These are phyloP conservation scores for Nematostella vectensis DNA, from an alignment of 92 coral and sea anemone genomes.

Conservation along the genomic window DNA sequence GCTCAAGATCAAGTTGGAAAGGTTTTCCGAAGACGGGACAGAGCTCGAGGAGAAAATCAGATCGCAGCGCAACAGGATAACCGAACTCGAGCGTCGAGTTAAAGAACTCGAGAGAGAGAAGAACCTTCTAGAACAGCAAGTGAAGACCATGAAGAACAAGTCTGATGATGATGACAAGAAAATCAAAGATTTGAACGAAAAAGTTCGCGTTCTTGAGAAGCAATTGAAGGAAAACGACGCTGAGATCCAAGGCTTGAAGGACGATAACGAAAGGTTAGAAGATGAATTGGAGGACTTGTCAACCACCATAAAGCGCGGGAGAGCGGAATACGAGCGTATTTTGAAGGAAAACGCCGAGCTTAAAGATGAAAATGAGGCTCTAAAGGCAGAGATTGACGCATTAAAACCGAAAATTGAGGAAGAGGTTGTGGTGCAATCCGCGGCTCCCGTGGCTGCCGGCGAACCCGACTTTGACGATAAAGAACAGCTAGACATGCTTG, in stretches of 20 bases:
- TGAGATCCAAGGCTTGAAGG: conserved; percentile 39
- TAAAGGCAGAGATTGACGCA: conserved; percentile 15
- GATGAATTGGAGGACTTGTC: conserved; percentile 38
- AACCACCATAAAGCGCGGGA: conserved; percentile 45
- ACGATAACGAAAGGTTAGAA: conserved; percentile 35
- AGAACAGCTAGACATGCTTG: conserved; percentile 24
- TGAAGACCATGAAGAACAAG: conserved; percentile 43
- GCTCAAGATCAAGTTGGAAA: conserved; percentile 13
- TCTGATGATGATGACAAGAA: conserved; percentile 42
- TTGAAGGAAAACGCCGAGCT: conserved; percentile 16
- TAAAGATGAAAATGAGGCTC: conserved; percentile 15
- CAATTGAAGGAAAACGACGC: conserved; percentile 39
- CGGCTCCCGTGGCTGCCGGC: conserved; percentile 14
- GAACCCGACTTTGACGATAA: conserved; percentile 18
- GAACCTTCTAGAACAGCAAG: conserved; percentile 37
- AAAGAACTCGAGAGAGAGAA: conserved; percentile 50
- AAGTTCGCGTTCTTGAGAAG: conserved; percentile 31
- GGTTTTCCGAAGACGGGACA: conserved; percentile 20
- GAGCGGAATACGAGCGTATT: conserved; percentile 16
- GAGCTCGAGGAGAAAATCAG: conserved; percentile 31
- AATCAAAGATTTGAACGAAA: conserved; percentile 27
- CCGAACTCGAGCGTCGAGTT: conserved; percentile 64
- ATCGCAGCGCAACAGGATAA: conserved; percentile 40
- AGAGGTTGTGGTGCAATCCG: conserved; percentile 5
- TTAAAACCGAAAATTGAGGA: conserved; percentile 7